Conservation (phyloP, 64 coral and sea anemone species). For the Pocillopora damicornis region DNA sequence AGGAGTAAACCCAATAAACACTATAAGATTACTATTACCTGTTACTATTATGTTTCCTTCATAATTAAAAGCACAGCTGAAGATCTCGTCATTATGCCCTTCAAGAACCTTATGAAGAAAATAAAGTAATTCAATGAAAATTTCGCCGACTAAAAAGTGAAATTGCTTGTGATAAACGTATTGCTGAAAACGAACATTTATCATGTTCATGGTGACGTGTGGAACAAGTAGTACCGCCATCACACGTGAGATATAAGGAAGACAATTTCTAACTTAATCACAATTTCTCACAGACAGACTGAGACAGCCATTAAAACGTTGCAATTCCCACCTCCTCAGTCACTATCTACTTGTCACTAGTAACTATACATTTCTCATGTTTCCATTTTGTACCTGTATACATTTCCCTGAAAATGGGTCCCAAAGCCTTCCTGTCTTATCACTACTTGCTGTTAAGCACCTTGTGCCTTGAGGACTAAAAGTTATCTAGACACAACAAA, state of each 20-base stretch:
- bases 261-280: too few relatives aligned
- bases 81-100: conserved; percentile 97
- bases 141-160: background rate
- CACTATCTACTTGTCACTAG: too few relatives aligned
- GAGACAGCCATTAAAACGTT: too few relatives aligned
- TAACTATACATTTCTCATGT: background rate
- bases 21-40: conserved; percentile 46
- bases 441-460: conserved; percentile 91
- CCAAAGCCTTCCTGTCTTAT: conserved; percentile 92
- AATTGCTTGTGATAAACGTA: too few relatives aligned
- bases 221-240: too few relatives aligned
- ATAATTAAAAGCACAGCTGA: conserved; percentile 99
- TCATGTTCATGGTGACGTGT: too few relatives aligned
- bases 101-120: conserved; percentile 75
- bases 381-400: conserved; percentile 48
- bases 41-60: conserved; percentile 98
- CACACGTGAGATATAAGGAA: too few relatives aligned
- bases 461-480: conserved; percentile 96
- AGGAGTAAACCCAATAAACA: background rate
- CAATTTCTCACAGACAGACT: too few relatives aligned
- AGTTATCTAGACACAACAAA: conserved; percentile 53
- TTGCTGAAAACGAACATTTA: too few relatives aligned
- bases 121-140: background rate
- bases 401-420: conserved; percentile 89
- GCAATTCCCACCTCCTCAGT: too few relatives aligned